Conservation (phyloP, 2,888 invertebrate genomes). For the Spicauda simplicius region DNA sequence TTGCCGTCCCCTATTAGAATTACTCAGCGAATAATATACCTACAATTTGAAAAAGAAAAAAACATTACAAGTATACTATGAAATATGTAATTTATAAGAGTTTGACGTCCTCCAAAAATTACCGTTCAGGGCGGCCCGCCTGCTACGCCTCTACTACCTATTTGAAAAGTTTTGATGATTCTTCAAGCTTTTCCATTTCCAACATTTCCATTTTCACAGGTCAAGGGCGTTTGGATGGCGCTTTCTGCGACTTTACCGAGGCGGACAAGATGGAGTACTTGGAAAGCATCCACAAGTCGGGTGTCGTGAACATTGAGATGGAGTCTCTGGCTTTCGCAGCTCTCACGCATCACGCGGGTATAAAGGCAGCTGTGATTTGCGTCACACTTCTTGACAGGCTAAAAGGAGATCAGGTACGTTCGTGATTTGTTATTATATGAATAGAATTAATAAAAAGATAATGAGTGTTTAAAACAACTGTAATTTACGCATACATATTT, state of each 20-base stretch:
- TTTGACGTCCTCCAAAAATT: too few species aligned
- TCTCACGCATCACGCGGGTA: slow-evolving; percentile 96
- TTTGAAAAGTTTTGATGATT: too few species aligned
- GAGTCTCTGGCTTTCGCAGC: slow-evolving; percentile 97
- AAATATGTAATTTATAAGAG: too few species aligned
- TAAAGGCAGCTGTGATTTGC: slow-evolving; percentile 96
- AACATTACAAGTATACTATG: too few species aligned
- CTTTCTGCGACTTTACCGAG: slow-evolving; percentile 97
- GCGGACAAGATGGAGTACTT: slow-evolving; percentile 96
- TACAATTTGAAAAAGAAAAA: too few species aligned
- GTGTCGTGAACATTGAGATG: slow-evolving; percentile 98
- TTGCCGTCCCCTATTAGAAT: too few species aligned
- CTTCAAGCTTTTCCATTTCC: too few species aligned
- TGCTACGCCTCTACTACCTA: too few species aligned
- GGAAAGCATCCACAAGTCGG: slow-evolving; percentile 88
- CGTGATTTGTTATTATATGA: not conserved
- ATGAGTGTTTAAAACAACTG: too few species aligned
- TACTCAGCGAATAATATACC: too few species aligned
- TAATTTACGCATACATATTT: too few species aligned
- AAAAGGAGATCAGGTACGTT: slow-evolving; percentile 94
- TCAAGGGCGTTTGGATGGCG: slow-evolving; percentile 97
- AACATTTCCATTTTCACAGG: slow-evolving; percentile 76
- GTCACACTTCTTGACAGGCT: slow-evolving; percentile 96
- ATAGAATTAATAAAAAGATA: not conserved
- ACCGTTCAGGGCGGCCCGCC: too few species aligned